Conservation (phyloP, 2,113 vertebrate genomes). For the Seriola quinqueradiata region DNA sequence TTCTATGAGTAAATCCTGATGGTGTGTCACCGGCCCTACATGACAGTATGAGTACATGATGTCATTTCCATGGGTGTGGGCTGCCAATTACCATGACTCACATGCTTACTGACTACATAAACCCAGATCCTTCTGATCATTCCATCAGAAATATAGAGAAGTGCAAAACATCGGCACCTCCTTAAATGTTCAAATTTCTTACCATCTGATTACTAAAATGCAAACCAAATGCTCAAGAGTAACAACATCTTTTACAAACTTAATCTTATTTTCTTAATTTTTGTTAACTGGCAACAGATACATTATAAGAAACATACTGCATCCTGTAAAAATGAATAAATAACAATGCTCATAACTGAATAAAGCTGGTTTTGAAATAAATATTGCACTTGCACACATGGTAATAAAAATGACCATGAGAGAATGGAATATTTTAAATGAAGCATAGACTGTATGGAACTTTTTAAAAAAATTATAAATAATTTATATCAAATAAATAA, state of each 20-base stretch:
- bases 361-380: background rate
- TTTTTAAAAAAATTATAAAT: background rate
- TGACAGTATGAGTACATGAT: slow-evolving; percentile 63
- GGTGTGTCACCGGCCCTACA: slow-evolving; percentile 51
- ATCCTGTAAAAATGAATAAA: background rate
- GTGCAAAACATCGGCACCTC: no score
- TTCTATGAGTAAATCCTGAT: slow-evolving; percentile 58
- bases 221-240: background rate
- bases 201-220: background rate
- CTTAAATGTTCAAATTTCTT: background rate
- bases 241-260: background rate
- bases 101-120: slow-evolving; percentile 50
- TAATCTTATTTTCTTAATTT: background rate
- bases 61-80: slow-evolving; percentile 63
- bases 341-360: background rate
- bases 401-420: background rate
- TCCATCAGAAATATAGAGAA: background rate
- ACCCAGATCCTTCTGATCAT: background rate
- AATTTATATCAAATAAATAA: no score
- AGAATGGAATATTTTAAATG: slow-evolving; percentile 8
- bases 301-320: background rate
- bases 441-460: background rate
- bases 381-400: background rate
- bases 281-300: background rate
- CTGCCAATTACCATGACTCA: slow-evolving; percentile 63